These are phyloP conservation scores for Stramonita haemastoma DNA, from an alignment of 2,888 invertebrate genomes.

Conservation along the genomic window DNA sequence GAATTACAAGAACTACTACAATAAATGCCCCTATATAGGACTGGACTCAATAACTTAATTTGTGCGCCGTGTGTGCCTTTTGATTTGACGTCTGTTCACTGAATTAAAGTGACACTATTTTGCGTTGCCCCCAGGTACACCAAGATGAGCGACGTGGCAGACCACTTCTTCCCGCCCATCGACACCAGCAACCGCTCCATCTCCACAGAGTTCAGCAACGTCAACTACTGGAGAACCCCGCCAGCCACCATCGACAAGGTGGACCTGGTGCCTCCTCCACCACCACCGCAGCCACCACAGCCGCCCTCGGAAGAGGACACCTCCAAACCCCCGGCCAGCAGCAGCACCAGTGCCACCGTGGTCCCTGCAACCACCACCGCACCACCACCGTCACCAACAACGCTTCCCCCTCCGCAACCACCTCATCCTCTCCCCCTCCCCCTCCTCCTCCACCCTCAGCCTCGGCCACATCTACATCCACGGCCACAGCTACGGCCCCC, in stretches of 20 bases:
- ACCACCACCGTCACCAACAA: background rate
- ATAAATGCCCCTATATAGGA: no score
- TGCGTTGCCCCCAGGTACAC: constrained; percentile 86
- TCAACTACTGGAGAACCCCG: constrained; percentile 95
- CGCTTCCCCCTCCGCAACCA: background rate
- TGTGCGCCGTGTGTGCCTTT: no score
- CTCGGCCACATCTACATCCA: background rate
- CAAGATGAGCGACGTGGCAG: constrained; percentile 94
- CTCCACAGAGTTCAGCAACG: constrained; percentile 85
- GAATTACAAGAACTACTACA: no score
- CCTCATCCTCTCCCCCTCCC: background rate
- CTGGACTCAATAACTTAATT: no score
- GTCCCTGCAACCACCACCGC: background rate
- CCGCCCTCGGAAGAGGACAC: background rate
- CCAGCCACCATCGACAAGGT: constrained; percentile 79
- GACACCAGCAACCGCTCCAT: constrained; percentile 67
- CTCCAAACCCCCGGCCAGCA: background rate
- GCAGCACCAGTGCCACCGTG: background rate
- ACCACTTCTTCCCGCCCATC: constrained; percentile 91
- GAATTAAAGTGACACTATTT: background rate
- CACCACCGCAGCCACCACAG: background rate
- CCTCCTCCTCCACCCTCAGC: background rate
- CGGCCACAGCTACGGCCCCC: background rate
- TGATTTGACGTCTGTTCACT: no score
- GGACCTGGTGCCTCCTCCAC: constrained; percentile 31